phyloP scores from a whole-genome alignment of 1,140 invertebrate species.

The Reticulitermes speratus region DNA sequence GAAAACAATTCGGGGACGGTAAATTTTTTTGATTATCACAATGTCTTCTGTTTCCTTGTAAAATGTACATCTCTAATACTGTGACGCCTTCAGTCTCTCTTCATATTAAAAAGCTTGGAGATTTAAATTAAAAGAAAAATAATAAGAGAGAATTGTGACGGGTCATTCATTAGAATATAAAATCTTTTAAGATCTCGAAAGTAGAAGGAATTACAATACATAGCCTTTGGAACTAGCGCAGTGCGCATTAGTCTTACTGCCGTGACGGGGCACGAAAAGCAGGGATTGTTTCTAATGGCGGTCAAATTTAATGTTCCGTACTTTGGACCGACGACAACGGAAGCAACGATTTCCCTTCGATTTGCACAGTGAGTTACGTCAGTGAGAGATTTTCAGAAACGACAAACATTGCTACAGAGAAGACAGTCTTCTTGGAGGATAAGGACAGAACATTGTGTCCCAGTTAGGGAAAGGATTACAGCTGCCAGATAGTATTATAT shows the following conservation, averaged over 20 bases:
- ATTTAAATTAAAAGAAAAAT: background rate
- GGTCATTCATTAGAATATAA: background rate
- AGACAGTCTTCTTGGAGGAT: too few relatives aligned
- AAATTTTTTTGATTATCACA: too few relatives aligned
- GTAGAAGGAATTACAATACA: background rate
- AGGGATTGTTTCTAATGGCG: background rate
- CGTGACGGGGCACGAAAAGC: background rate
- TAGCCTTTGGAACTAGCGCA: background rate
- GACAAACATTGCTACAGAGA: too few relatives aligned
- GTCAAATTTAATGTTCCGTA: background rate
- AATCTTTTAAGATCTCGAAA: background rate
- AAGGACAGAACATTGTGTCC: too few relatives aligned
- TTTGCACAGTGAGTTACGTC: background rate
- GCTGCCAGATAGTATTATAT: too few relatives aligned
- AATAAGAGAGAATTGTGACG: background rate
- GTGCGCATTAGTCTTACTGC: background rate
- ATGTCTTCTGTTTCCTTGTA: background rate
- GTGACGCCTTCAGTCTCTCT: background rate
- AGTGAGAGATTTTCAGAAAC: too few relatives aligned
- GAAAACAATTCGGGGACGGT: too few relatives aligned
- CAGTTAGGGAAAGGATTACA: too few relatives aligned
- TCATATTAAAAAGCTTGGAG: background rate
- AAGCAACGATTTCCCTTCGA: constrained; percentile 1
- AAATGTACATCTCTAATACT: background rate
- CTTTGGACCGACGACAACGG: background rate